Evolutionary conservation across 1,140 invertebrate species (phyloP), one percentile per base, ranked within the genome.

Genomic region (Drosophila murphyi): DNA sequence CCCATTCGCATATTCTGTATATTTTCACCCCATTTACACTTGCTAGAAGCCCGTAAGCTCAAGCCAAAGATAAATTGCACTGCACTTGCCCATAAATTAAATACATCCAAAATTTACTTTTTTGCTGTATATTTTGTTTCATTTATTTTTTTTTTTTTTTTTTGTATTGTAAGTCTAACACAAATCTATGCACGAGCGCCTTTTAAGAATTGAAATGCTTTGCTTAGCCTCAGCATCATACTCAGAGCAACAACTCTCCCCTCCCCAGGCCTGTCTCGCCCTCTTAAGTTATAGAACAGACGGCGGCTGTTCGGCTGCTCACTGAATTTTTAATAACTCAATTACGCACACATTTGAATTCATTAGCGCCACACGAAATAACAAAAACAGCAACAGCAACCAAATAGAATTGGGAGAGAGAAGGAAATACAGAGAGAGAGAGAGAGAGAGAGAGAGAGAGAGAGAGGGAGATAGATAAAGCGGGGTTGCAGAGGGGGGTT

Each of bases 341-440:
- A 89, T 89, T 89, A 89, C 81, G 85, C 81, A 90, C 80, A 90
- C 86, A 89, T 89, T 89, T 90, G 86, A 89, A 89, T 89, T 89
- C 86, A 89, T 89, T 89, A 89, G 86, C 78, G 80, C 70, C 76
- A 72, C 61, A 76, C 64, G 64, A 62, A 76, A 76, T 55, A 72
- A 78, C 72, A 76, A 71, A 37, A 68, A 69, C 10, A 70, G 29
- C 43, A 32, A 72, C 54, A 62, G 59, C 67, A 64, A 43, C 52
- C 60, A 71, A 60, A 28, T 41, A 51, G 50, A 35, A 63, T 63
- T 48, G 52, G 10, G 29, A 41, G 3, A 65, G 4, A 20, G 20
- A 20, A 1, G 20, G 20, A 20, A 20, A 20, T 20, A 3, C 4
- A 45, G 7, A 60, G 34, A 32, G 39, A 50, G 29, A 4, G 3